Base-by-base conservation (phyloP, 1,140 invertebrate genomes). In the Cryptotermes secundus region DNA sequence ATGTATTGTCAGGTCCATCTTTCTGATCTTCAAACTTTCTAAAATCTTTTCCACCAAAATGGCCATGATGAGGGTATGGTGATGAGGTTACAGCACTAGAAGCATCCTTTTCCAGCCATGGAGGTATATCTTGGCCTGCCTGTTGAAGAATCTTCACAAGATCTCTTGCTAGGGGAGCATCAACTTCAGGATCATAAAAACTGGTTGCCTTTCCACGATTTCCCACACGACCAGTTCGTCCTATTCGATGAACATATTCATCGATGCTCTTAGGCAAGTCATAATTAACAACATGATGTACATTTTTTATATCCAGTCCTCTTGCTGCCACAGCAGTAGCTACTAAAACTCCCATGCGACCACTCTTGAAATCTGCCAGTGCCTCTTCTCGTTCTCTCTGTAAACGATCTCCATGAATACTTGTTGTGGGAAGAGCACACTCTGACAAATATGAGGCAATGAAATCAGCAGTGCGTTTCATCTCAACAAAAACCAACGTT, bases 231-330 rank as follows among this genome's bases (percentile, higher is more conserved):
- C 98, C 98, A 31, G 98, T 99, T 87, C 98, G 92, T 2, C 98
- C 98, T 88, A 99, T 99, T 80, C 97, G 92, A 90, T 99, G 98
- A 14, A 99, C 97, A 88, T 99, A 99, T 85, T 98, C 97, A 85
- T 98, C 97, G 84, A 98, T 96, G 80, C 36, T 91, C 84, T 94
- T 94, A 0, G 98, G 97, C 86, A 99, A 88, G 89, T 99, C 97
- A 88, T 94, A 99, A 89, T 99, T 99, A 10, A 99, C 94, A 0
- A 99, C 98, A 87, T 97, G 95, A 81, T 93, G 92, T 0, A 98
- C 95, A 83, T 95, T 94, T 80, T 94, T 94, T 80, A 97, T 97
- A 89, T 97, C 96, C 22, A 97, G 89, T 22, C 98, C 98, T 84
- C 98, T 90, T 0, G 97, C 96, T 31, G 97, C 97, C 1, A 99